Evolutionary conservation across 2,888 invertebrate species (phyloP).

Genomic region (Anthrax anthrax): DNA sequence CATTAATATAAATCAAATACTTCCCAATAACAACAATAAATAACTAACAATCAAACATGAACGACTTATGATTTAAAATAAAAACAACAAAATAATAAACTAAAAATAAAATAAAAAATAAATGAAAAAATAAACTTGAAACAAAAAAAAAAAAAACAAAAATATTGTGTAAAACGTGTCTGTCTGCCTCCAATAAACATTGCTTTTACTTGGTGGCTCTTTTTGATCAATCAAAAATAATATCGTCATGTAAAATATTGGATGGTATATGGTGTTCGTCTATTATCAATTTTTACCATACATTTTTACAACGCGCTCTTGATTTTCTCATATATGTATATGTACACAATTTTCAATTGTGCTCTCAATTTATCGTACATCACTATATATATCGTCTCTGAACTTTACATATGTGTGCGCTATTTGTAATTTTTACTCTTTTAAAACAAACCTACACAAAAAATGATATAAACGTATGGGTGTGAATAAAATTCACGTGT

Average conservation of each 20-base stretch:
- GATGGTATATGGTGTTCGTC: not conserved
- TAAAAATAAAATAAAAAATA: too few relatives aligned
- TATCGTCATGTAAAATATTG: not conserved
- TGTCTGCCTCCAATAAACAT: not conserved
- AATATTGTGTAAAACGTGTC: not conserved
- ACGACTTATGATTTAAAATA: not conserved
- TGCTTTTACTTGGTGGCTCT: not conserved
- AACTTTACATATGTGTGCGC: not conserved
- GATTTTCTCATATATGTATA: too few relatives aligned
- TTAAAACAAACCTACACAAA: too few relatives aligned
- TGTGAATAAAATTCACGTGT: not conserved
- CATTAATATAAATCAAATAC: not conserved
- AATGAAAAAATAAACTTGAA: too few relatives aligned
- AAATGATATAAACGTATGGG: not conserved
- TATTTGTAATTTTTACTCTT: not conserved
- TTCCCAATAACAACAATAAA: not conserved
- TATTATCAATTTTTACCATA: not conserved
- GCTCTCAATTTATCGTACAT: not conserved
- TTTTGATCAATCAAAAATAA: constrained; percentile 10
- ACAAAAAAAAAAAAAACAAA: not conserved
- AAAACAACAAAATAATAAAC: not conserved
- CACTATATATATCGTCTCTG: not conserved
- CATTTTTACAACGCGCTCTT: not conserved
- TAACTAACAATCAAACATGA: not conserved
- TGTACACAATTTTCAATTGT: not conserved